phyloP scores from a whole-genome alignment of 2,888 invertebrate genomes.

The Cerastis leucographa region DNA sequence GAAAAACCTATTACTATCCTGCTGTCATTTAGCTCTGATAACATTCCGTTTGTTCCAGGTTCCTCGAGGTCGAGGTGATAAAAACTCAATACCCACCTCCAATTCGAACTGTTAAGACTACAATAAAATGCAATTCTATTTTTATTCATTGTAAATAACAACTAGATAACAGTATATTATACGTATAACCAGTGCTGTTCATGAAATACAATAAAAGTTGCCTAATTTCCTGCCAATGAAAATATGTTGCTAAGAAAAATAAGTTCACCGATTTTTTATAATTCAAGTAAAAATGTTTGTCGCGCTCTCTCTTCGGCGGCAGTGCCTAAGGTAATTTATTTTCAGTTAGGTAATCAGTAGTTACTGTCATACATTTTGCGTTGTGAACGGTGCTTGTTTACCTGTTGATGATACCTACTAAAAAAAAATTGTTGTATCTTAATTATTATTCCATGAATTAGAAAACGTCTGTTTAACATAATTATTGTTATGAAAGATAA shows the following conservation, averaged over 20 bases:
- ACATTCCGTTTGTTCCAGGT: slow-evolving; percentile 9
- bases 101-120: slow-evolving; percentile 32
- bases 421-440: not conserved
- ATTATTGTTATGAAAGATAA: not conserved
- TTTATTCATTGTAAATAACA: slow-evolving; percentile 23
- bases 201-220: not conserved
- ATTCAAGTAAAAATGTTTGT: slow-evolving; percentile 59
- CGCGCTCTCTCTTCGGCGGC: slow-evolving; percentile 67
- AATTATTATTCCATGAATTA: slow-evolving; percentile 2
- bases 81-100: slow-evolving; percentile 18
- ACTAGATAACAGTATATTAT: slow-evolving; percentile 19
- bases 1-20: slow-evolving; percentile 17
- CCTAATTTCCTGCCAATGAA: not conserved
- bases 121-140: not conserved
- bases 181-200: not conserved
- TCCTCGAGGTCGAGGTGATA: not conserved
- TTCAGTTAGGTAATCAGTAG: slow-evolving; percentile 8
- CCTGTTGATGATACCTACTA: no score
- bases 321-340: slow-evolving; percentile 68
- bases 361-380: not conserved
- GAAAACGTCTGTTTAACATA: not conserved
- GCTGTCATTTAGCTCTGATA: slow-evolving; percentile 36
- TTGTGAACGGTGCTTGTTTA: not conserved
- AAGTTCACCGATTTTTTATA: slow-evolving; percentile 46
- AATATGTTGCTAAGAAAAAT: slow-evolving; percentile 67